Evolutionary conservation across 2,113 vertebrate genomes (phyloP).

Genomic region (Pyxicephalus adspersus): DNA sequence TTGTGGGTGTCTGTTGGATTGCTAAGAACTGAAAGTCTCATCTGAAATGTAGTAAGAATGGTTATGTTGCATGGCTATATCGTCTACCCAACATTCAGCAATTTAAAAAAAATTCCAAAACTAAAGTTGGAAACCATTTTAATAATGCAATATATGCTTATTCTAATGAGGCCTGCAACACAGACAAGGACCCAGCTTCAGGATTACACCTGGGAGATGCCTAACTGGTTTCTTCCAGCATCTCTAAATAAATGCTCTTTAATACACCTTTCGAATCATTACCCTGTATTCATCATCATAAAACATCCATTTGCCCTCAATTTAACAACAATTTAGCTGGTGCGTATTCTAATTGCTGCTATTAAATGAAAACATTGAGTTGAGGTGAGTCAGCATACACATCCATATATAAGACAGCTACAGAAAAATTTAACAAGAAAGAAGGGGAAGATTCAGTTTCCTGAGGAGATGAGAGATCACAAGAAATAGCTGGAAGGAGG

Average conservation of each 20-base stretch:
- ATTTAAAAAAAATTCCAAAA: too few relatives aligned
- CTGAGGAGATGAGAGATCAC: constrained; percentile 16
- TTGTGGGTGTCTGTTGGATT: too few relatives aligned
- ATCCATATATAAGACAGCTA: constrained; percentile 13
- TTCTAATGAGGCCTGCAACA: neutral
- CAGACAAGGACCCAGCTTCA: neutral
- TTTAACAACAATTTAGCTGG: neutral
- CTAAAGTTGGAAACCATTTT: too few relatives aligned
- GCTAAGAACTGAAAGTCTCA: too few relatives aligned
- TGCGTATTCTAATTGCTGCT: constrained; percentile 9
- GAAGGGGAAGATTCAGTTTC: constrained; percentile 13
- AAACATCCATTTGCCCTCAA: constrained; percentile 14
- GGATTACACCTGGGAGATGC: neutral
- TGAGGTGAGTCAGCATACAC: constrained; percentile 13
- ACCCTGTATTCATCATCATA: neutral
- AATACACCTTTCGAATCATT: constrained; percentile 9
- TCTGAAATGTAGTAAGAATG: too few relatives aligned
- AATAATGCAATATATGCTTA: too few relatives aligned
- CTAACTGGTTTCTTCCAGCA: neutral
- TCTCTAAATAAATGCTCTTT: constrained; percentile 20
- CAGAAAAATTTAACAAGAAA: constrained; percentile 6
- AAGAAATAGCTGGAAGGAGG: neutral
- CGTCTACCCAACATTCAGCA: too few relatives aligned
- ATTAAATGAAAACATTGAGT: constrained; percentile 16
- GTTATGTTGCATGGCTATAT: too few relatives aligned